These are phyloP conservation scores for Dasysyrphus tricinctus DNA, from an alignment of 2,888 invertebrate genomes.

Conservation along the genomic window DNA sequence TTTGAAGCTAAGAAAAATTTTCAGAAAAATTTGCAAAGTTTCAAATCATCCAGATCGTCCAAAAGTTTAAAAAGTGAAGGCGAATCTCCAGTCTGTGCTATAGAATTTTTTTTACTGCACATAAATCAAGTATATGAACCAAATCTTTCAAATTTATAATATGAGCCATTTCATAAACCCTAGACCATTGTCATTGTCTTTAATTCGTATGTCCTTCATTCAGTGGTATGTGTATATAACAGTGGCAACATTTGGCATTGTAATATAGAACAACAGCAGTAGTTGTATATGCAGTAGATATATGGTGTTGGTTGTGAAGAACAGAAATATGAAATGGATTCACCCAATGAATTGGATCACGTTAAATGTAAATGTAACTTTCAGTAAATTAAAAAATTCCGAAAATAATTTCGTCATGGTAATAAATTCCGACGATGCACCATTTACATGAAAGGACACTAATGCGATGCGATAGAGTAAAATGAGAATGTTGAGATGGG, in stretches of 20 bases:
- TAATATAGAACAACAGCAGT: conserved; percentile 24
- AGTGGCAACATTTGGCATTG: conserved; percentile 17
- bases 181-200: not conserved
- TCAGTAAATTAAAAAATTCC: conserved; percentile 75
- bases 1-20: too few relatives aligned
- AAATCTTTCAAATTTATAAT: not conserved
- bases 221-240: not conserved
- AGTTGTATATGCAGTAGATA: not conserved
- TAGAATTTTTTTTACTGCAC: too few relatives aligned
- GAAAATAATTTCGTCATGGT: conserved; percentile 71
- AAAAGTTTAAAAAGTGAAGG: too few relatives aligned
- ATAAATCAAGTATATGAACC: too few relatives aligned
- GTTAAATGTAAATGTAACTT: conserved; percentile 74
- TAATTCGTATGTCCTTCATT: conserved; percentile 25
- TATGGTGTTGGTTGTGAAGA: not conserved
- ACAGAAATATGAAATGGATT: conserved; percentile 8
- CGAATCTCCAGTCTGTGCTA: too few relatives aligned
- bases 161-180: not conserved
- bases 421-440: conserved; percentile 73
- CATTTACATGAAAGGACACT: conserved; percentile 70
- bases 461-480: conserved; percentile 51
- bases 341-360: conserved; percentile 69
- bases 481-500: conserved; percentile 36
- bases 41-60: too few relatives aligned
- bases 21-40: too few relatives aligned